Base-by-base conservation (phyloP, 2,888 invertebrate genomes). In the Drosophila nigricruria region DNA sequence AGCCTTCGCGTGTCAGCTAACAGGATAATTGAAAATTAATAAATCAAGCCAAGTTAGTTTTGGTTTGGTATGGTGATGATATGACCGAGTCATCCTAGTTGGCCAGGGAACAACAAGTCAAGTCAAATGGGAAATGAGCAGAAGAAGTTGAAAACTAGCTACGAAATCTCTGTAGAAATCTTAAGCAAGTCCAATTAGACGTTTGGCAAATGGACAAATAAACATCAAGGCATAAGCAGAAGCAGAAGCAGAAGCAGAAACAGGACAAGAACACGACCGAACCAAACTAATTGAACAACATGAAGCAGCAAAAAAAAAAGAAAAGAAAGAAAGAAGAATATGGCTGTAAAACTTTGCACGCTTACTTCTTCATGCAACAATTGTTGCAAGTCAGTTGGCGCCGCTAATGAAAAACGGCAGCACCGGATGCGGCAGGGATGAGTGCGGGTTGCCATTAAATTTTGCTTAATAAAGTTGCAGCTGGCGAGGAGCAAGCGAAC, bases 401-500 rank as follows among this genome's bases (percentile, higher is more conserved):
- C 58, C 84, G 81, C 81, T 87, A 88, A 89, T 83, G 86, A 85
- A 85, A 89, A 89, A 88, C 82, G 85, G 79, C 88, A 88, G 79
- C 74, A 69, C 34, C 63, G 57, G 65, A 76, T 70, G 53, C 62
- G 34, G 42, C 23, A 45, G 30, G 47, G 27, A 49, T 63, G 42
- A 10, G 27, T 32, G 34, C 52, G 45, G 49, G 54, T 36, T 52
- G 42, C 79, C 90, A 89, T 88, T 90, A 88, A 90, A 88, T 89
- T 89, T 87, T 76, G 82, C 90, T 88, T 89, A 88, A 88, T 88
- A 90, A 89, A 88, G 88, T 88, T 88, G 89, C 88, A 88, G 89
- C 89, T 89, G 90, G 50, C 57, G 43, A 60, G 59, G 16, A 52
- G 34, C 20, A 32, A 60, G 36, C 52, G 60, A 60, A 43, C 40